Evolutionary conservation across 2,113 vertebrate species (phyloP).

Genomic region (Lasiurus borealis): DNA sequence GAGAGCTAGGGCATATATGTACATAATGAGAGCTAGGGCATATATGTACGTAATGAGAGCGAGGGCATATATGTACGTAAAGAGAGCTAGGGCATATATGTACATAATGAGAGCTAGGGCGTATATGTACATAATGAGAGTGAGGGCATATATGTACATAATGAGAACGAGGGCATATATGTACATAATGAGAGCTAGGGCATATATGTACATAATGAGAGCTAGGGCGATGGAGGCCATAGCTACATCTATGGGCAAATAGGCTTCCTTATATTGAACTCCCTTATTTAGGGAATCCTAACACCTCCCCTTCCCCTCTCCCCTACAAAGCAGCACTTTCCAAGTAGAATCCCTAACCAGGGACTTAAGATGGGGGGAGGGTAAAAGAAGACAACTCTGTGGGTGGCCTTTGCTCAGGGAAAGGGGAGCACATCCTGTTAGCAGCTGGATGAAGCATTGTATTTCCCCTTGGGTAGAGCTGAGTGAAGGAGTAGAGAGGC

Average conservation of each 20-base stretch:
- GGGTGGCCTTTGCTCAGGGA: too few relatives aligned
- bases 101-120: too few relatives aligned
- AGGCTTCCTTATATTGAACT: not conserved
- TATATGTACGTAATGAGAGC: too few relatives aligned
- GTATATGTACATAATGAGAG: not conserved
- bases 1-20: too few relatives aligned
- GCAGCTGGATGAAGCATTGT: not conserved
- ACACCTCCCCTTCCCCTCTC: rapidly evolving
- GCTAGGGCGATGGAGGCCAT: too few relatives aligned
- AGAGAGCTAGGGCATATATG: too few relatives aligned
- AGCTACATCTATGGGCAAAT: not conserved
- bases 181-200: too few relatives aligned
- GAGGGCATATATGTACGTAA: too few relatives aligned
- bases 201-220: not conserved
- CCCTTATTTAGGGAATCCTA: not conserved
- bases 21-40: too few relatives aligned
- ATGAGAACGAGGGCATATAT: too few relatives aligned
- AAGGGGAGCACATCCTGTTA: not conserved
- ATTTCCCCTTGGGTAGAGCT: not conserved
- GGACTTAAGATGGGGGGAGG: too few relatives aligned
- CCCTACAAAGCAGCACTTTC: rapidly evolving
- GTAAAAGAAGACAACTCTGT: not conserved
- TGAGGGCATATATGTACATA: too few relatives aligned
- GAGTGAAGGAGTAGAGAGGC: not conserved
- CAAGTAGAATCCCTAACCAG: not conserved